Evolutionary conservation across 2,888 invertebrate genomes (phyloP).

Genomic region (Drosophila tripunctata): DNA sequence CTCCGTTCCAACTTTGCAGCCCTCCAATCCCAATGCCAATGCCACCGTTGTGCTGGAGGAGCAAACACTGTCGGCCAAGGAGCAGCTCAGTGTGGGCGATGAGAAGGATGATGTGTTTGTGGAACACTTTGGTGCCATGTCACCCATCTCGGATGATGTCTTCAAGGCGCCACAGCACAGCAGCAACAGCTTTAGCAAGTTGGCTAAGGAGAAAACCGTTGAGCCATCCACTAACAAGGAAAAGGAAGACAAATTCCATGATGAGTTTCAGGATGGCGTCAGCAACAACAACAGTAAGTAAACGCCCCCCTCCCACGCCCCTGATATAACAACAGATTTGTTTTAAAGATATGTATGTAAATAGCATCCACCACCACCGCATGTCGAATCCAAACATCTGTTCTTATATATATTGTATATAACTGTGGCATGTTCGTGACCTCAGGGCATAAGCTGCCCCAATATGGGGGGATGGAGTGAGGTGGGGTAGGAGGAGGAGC

Average conservation of each 20-base stretch:
- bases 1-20: slow-evolving; percentile 4
- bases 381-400: slow-evolving; percentile 3
- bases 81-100: slow-evolving; percentile 73
- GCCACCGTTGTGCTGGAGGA: slow-evolving; percentile 44
- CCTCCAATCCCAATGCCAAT: slow-evolving; percentile 21
- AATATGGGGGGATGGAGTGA: not conserved
- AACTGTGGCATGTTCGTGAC: slow-evolving; percentile 36
- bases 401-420: not conserved
- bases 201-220: slow-evolving; percentile 22
- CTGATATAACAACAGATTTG: slow-evolving; percentile 1
- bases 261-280: slow-evolving; percentile 66
- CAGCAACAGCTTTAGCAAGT: slow-evolving; percentile 35
- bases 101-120: slow-evolving; percentile 81
- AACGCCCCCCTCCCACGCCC: not conserved
- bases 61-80: slow-evolving; percentile 76
- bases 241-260: slow-evolving; percentile 47
- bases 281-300: slow-evolving; percentile 74
- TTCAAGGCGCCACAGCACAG: slow-evolving; percentile 68
- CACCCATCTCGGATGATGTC: slow-evolving; percentile 70
- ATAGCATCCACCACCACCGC: not conserved
- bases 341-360: too few species aligned
- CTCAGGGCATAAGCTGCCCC: slow-evolving; percentile 24
- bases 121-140: slow-evolving; percentile 70
- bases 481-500: not conserved
- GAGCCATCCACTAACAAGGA: slow-evolving; percentile 4